phyloP scores from a whole-genome alignment of 2,113 vertebrate species.

The Corydoras sp. region DNA sequence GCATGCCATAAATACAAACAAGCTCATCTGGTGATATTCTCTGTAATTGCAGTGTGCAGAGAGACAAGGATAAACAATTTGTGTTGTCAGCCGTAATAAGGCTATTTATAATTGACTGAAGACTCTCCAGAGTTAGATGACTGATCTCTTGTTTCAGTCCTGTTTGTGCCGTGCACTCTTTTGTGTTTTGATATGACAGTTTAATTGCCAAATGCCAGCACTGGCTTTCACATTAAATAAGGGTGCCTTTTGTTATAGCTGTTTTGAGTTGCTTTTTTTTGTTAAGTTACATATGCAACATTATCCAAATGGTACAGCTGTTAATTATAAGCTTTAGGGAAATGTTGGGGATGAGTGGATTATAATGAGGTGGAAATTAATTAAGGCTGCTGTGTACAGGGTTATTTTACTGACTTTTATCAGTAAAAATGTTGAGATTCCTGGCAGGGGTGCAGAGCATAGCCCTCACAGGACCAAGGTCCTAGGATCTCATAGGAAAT shows the following conservation, averaged over 20 bases:
- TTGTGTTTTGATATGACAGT: constrained; percentile 32
- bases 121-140: constrained; percentile 29
- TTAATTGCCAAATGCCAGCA: constrained; percentile 24
- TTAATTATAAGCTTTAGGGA: not conserved
- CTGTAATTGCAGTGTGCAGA: constrained; percentile 45
- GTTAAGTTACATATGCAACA: not conserved
- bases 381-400: too few relatives aligned
- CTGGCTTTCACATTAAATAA: constrained; percentile 28
- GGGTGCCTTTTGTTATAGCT: constrained; percentile 16
- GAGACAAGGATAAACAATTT: constrained; percentile 43
- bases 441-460: too few relatives aligned
- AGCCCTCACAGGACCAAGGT: too few relatives aligned
- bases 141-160: constrained; percentile 35
- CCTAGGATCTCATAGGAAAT: too few relatives aligned
- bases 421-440: too few relatives aligned
- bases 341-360: constrained; percentile 1
- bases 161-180: constrained; percentile 28
- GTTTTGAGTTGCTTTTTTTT: constrained; percentile 8
- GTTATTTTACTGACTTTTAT: too few relatives aligned
- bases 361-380: not conserved
- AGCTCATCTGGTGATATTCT: constrained; percentile 42
- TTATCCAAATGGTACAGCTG: constrained; percentile 6
- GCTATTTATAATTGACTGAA: constrained; percentile 38
- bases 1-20: constrained; percentile 47
- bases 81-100: constrained; percentile 47